phyloP scores from a whole-genome alignment of 2,888 invertebrate species.

The Mythimna ferrago region DNA sequence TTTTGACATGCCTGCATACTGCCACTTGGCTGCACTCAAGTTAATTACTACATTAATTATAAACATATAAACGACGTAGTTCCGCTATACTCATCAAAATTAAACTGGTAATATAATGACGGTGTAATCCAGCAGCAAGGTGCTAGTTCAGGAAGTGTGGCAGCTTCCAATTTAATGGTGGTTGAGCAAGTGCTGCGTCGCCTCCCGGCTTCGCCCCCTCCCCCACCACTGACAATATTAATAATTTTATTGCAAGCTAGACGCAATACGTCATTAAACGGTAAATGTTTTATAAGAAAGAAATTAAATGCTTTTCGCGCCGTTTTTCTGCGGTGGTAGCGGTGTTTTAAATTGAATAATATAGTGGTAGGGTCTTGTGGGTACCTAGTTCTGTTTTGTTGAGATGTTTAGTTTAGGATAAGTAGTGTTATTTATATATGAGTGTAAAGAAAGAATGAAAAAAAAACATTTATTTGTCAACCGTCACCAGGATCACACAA shows the following conservation, averaged over 20 bases:
- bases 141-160: constrained; percentile 84
- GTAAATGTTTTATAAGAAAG: constrained; percentile 57
- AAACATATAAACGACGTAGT: constrained; percentile 48
- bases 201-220: constrained; percentile 62
- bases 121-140: constrained; percentile 83
- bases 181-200: constrained; percentile 86
- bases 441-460: too few species aligned
- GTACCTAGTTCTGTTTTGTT: not conserved
- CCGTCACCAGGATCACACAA: too few species aligned
- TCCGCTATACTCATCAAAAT: constrained; percentile 62
- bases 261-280: constrained; percentile 70
- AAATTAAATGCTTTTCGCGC: constrained; percentile 46
- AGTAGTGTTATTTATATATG: too few species aligned
- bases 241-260: constrained; percentile 81
- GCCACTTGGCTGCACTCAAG: not conserved
- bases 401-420: not conserved
- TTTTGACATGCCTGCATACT: not conserved
- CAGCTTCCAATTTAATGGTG: constrained; percentile 90
- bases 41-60: constrained; percentile 43
- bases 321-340: constrained; percentile 20
- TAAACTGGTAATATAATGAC: constrained; percentile 71
- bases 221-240: constrained; percentile 78
- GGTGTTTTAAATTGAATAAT: constrained; percentile 21
- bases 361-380: not conserved
- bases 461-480: too few species aligned